Conservation (phyloP, 2,113 vertebrate genomes). For the Mus spicilegus region DNA sequence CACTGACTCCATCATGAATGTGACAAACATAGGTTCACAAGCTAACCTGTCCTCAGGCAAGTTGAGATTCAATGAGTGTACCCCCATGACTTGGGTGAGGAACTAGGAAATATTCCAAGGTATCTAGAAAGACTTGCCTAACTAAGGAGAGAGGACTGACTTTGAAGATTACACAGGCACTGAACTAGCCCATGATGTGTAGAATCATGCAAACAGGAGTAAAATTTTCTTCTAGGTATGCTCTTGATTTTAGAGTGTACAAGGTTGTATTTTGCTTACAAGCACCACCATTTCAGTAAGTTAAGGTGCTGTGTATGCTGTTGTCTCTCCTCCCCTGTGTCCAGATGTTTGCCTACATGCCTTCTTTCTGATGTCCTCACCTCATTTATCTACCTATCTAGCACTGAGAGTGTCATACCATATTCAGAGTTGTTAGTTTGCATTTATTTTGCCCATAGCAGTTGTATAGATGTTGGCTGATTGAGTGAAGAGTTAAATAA, state of each 20-base stretch:
- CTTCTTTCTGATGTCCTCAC: neutral
- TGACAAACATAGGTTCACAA: neutral
- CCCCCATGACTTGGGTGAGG: neutral
- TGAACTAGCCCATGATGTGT: neutral
- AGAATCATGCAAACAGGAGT: neutral
- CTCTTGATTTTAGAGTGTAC: neutral
- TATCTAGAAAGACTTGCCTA: neutral
- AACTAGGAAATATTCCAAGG: neutral
- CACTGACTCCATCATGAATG: neutral
- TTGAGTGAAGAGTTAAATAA: neutral
- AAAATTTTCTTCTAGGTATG: neutral
- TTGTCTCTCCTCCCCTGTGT: neutral
- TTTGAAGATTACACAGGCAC: neutral
- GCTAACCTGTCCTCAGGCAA: neutral
- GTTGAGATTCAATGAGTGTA: neutral
- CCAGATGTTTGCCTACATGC: neutral
- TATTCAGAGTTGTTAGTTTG: neutral
- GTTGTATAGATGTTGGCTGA: neutral
- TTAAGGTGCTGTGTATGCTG: neutral
- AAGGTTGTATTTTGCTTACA: neutral
- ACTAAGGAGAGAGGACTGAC: neutral
- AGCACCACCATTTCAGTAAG: neutral
- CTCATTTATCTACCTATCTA: neutral
- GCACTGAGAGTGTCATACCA: too few species aligned
- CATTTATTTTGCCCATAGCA: slow-evolving; percentile 18